These are phyloP conservation scores for Corythornis cristatus DNA, from an alignment of 2,113 vertebrate genomes.

Conservation along the genomic window DNA sequence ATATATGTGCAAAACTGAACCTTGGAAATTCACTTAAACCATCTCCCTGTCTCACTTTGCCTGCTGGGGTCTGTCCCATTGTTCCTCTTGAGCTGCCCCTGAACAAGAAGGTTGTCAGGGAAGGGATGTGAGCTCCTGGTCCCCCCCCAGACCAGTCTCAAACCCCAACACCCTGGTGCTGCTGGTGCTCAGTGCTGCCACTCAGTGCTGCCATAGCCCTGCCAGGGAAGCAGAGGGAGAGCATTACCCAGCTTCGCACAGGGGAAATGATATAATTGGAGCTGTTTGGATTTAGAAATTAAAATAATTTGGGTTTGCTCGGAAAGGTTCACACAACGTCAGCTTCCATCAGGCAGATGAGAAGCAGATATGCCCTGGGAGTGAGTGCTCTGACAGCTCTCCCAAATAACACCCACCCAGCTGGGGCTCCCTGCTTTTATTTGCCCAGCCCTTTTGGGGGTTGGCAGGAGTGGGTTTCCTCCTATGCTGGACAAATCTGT, in stretches of 20 bases:
- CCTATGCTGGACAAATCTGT: not conserved
- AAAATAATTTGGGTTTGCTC: slow-evolving; percentile 70
- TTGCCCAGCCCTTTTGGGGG: not conserved
- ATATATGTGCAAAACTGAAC: not conserved
- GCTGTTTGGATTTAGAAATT: slow-evolving; percentile 75
- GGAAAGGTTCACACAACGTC: slow-evolving; percentile 67
- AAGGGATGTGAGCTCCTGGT: not conserved
- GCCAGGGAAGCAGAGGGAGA: slow-evolving; percentile 33
- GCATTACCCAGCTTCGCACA: slow-evolving; percentile 24
- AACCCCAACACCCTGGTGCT: not conserved
- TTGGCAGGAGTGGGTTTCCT: not conserved
- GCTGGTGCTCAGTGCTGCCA: not conserved
- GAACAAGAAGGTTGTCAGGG: not conserved
- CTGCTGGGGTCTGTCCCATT: not conserved
- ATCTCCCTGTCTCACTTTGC: not conserved
- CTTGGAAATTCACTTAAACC: not conserved
- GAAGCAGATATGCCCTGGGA: slow-evolving; percentile 59
- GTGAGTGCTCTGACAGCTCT: slow-evolving; percentile 51
- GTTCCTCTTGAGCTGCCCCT: not conserved
- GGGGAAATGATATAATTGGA: slow-evolving; percentile 72
- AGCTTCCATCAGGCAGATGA: slow-evolving; percentile 62
- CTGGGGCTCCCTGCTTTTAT: not conserved
- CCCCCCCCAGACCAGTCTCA: not conserved
- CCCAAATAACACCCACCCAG: slow-evolving; percentile 20
- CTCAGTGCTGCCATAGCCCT: not conserved